Percentiles rank a stretch among this genome's conserved stretches.
Evolutionary conservation across 1,140 invertebrate genomes (phyloP).

Genomic region (Calephelis virginiensis): DNA sequence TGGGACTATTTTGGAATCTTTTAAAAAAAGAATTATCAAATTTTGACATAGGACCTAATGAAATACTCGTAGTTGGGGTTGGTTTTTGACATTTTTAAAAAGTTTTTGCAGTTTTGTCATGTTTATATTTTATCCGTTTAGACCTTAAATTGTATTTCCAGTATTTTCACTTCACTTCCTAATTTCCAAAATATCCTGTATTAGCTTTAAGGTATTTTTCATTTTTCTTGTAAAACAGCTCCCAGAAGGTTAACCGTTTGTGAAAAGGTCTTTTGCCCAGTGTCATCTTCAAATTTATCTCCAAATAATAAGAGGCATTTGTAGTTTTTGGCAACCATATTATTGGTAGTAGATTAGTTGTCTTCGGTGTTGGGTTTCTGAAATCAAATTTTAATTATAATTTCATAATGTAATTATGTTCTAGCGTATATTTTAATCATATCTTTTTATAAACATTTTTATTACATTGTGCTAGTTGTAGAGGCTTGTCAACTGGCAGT

Average conservation of each 20-base stretch:
- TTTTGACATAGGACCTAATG: too few relatives aligned
- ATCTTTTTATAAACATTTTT: not conserved
- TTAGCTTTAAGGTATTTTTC: not conserved
- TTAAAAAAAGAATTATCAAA: too few relatives aligned
- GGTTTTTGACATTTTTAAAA: too few relatives aligned
- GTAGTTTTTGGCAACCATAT: constrained; percentile 37
- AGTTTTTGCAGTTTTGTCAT: too few relatives aligned
- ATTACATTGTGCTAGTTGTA: too few relatives aligned
- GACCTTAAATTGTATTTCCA: too few relatives aligned
- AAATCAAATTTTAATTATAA: constrained; percentile 5
- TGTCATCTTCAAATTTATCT: constrained; percentile 32
- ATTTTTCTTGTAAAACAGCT: constrained; percentile 27
- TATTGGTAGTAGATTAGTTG: constrained; percentile 32
- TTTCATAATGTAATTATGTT: too few relatives aligned
- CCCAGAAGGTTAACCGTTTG: constrained; percentile 47
- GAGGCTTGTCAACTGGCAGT: too few relatives aligned
- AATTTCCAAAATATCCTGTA: not conserved
- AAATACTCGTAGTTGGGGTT: too few relatives aligned
- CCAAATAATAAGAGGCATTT: constrained; percentile 29
- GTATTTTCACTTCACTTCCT: too few relatives aligned
- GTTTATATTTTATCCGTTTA: too few relatives aligned
- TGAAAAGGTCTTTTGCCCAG: constrained; percentile 34
- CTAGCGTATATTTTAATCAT: not conserved
- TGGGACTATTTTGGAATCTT: too few relatives aligned
- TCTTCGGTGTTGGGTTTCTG: constrained; percentile 46